Conservation (phyloP, 64 coral and sea anemone species). For the Porites lutea region DNA sequence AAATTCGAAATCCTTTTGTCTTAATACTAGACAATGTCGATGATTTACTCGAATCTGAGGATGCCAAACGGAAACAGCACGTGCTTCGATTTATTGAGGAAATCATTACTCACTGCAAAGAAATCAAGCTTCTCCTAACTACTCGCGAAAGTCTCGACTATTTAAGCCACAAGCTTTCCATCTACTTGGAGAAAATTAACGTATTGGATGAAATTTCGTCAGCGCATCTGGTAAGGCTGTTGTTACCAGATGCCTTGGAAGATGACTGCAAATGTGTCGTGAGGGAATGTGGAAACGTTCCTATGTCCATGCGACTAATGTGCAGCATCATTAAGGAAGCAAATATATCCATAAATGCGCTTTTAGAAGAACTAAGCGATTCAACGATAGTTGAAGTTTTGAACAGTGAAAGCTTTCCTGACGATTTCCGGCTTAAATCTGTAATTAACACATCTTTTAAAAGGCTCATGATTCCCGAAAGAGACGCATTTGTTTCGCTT, state of each 20-base stretch:
- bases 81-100: neutral
- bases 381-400: neutral
- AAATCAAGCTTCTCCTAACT: conserved; percentile 5
- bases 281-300: neutral
- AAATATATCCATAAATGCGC: neutral
- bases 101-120: neutral
- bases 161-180: neutral
- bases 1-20: neutral
- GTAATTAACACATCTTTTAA: neutral
- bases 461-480: neutral
- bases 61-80: neutral
- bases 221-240: neutral
- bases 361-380: neutral
- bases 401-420: neutral
- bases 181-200: neutral
- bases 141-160: neutral
- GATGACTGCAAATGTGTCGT: neutral
- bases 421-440: neutral
- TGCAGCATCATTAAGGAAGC: neutral
- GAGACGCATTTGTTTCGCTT: neutral
- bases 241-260: neutral
- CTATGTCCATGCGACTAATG: conserved; percentile 9
- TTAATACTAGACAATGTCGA: conserved; percentile 9
- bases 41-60: neutral
- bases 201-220: neutral